A percentile compares a stretch with the other conserved stretches of the same genome.
Conservation (phyloP, 1,140 invertebrate species). For the Calephelis nemesis region DNA sequence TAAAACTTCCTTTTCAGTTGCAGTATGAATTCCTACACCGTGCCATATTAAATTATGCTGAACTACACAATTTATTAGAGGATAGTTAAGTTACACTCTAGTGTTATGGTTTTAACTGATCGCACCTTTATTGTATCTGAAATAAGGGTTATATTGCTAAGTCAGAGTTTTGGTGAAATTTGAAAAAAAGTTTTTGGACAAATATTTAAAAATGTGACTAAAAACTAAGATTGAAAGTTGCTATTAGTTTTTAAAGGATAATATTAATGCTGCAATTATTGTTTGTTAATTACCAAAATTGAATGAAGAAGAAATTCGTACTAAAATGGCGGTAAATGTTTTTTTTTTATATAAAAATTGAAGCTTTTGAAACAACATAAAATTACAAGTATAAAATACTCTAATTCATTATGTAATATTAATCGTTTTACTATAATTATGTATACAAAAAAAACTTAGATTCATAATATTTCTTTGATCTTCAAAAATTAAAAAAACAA, state of each 20-base stretch:
- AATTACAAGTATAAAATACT: too few relatives aligned
- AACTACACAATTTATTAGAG: conserved; percentile 85
- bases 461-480: too few relatives aligned
- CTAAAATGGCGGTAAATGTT: background rate
- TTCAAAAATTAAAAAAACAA: too few relatives aligned
- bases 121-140: background rate
- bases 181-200: background rate
- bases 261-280: background rate
- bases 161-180: background rate
- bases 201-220: conserved; percentile 4
- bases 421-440: too few relatives aligned
- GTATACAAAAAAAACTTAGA: too few relatives aligned
- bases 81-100: conserved; percentile 64
- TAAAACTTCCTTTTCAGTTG: conserved; percentile 81
- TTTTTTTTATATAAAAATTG: background rate
- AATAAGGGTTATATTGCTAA: conserved; percentile 10
- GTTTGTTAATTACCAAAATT: too few relatives aligned
- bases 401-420: too few relatives aligned
- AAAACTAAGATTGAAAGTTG: background rate
- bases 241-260: conserved; percentile 3
- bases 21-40: conserved; percentile 95
- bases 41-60: conserved; percentile 93
- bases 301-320: too few relatives aligned
- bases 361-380: background rate
- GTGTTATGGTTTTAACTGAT: background rate